A percentile compares a stretch with the other conserved stretches of the same genome.
Evolutionary conservation across 2,113 vertebrate species (phyloP).

Genomic region (Rhinoptilus africanus): DNA sequence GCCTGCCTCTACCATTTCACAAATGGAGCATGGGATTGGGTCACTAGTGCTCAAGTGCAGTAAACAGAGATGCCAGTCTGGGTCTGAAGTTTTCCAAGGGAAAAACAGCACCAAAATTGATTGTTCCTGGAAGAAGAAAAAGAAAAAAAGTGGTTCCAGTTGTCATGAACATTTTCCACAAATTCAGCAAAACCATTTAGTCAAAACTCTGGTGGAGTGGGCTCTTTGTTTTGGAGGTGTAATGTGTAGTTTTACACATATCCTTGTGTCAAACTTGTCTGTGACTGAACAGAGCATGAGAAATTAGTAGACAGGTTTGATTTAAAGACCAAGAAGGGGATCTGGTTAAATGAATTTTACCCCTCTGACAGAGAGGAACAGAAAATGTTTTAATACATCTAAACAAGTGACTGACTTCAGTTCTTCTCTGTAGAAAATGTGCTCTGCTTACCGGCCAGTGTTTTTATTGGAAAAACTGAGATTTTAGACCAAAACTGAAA

Average conservation of each 20-base stretch:
- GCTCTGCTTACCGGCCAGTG: neutral
- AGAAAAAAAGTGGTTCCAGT: neutral
- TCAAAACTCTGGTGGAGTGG: neutral
- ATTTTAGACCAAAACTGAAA: neutral
- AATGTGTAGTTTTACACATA: neutral
- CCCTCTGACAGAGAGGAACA: neutral
- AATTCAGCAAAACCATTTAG: neutral
- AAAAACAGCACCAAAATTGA: neutral
- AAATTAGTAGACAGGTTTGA: neutral
- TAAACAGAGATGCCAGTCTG: neutral
- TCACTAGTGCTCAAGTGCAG: neutral
- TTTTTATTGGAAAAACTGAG: neutral
- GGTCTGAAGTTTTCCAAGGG: neutral
- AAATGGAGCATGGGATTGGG: neutral
- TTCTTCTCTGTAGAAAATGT: neutral
- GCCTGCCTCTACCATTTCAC: neutral
- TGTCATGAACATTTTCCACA: neutral
- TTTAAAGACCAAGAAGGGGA: neutral
- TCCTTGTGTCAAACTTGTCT: neutral
- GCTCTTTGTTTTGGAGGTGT: neutral
- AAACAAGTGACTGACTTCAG: neutral
- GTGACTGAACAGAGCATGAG: neutral
- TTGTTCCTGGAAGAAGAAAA: neutral
- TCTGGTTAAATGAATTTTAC: neutral
- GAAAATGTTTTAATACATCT: neutral